Base-by-base conservation (phyloP, 2,888 invertebrate species). In the Seladonia tumulorum region DNA sequence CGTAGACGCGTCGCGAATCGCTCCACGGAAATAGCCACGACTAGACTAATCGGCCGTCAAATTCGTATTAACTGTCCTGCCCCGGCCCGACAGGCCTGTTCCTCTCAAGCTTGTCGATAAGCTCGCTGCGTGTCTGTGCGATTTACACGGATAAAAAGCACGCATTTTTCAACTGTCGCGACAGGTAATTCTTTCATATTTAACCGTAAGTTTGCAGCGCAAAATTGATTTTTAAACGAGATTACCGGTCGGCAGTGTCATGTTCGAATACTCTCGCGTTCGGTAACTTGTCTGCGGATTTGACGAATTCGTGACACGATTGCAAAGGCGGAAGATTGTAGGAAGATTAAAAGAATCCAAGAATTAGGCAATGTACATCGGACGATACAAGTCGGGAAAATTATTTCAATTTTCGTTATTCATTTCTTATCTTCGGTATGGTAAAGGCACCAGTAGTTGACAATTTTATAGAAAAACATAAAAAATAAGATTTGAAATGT, bases 21-120 rank as follows among this genome's bases (percentile, higher is more conserved):
- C 53, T 66, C 29, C 35, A 75, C 84, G 66, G 53, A 35, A 83
- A 83, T 84, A 84, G 66, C 78, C n/a, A 29, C 8, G 39, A 35
- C 53, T 57, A 53, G 79, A 82, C 63, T 73, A 85, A 79, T 83
- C 57, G 78, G 66, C 53, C 85, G 85, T 76, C 79, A 70, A 82
- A 82, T 85, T 83, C 73, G n/a, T 82, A 83, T 83, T 60, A 82
- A 77, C 82, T 82, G 74, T 39, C 45, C 35, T 14, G 22, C 25
- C 16, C 47, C 18, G 63, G 47, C 10, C 60, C 42, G 79, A 49
- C 79, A 22, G 5, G 57, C 35, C 66, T 29, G 25, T 47, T 49
- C 29, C 22, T 29, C 45, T 76, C 66, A 35, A 57, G 14, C 74
- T 2, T 42, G 53, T 53, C 39, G 63, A 76, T 66, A 60, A 60